A percentile compares a stretch with the other conserved stretches of the same genome.
These are phyloP conservation scores for Rambutsinella grinnellia DNA, from an alignment of 2,888 invertebrate species.

Conservation along the genomic window DNA sequence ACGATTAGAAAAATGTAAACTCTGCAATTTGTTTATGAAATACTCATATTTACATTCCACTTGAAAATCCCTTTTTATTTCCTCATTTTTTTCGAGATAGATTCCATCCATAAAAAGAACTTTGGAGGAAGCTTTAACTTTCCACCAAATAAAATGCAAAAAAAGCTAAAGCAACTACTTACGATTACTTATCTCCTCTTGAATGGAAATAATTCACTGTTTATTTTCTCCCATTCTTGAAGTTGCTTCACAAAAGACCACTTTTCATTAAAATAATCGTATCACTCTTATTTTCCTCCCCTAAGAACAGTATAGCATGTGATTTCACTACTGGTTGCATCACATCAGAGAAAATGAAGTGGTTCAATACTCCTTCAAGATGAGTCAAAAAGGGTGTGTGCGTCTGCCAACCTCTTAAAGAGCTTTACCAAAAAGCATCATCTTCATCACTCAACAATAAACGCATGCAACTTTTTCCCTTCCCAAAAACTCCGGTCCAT, in stretches of 20 bases:
- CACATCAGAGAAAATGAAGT: not conserved
- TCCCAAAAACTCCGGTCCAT: not conserved
- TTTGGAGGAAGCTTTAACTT: too few relatives aligned
- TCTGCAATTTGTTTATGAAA: not conserved
- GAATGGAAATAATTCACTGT: not conserved
- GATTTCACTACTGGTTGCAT: too few relatives aligned
- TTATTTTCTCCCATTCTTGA: not conserved
- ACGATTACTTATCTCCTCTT: not conserved
- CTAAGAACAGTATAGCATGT: not conserved
- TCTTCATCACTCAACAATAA: not conserved
- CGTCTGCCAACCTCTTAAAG: too few relatives aligned
- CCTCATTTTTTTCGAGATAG: too few relatives aligned
- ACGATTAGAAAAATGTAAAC: too few relatives aligned
- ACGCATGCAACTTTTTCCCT: not conserved
- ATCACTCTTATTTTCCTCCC: not conserved
- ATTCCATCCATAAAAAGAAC: too few relatives aligned
- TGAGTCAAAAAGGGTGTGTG: not conserved
- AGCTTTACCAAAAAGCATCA: not conserved
- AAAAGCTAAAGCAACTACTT: not conserved
- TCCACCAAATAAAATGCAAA: not conserved
- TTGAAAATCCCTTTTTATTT: too few relatives aligned
- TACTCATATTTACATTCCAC: too few relatives aligned
- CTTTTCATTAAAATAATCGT: not conserved
- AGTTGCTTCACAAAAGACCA: not conserved
- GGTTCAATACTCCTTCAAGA: not conserved